phyloP scores from a whole-genome alignment of 1,140 invertebrate species.

The Pomacea maculata region DNA sequence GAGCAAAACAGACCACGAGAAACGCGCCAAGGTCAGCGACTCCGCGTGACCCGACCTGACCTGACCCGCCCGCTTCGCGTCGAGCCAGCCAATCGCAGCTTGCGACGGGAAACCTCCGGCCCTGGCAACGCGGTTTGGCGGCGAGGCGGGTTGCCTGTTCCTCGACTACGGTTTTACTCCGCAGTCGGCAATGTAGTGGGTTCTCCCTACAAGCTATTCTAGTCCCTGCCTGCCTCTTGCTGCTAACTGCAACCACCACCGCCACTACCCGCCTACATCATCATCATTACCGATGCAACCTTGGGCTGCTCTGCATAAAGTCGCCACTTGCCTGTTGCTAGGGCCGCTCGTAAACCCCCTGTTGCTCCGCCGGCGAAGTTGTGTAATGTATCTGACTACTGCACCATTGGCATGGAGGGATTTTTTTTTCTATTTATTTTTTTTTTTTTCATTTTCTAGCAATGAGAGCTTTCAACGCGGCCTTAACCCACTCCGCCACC shows the following conservation, averaged over 20 bases:
- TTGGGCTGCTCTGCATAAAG: slow-evolving; percentile 16
- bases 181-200: too few relatives aligned
- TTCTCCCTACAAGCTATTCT: slow-evolving; percentile 16
- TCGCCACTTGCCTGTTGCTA: slow-evolving; percentile 19
- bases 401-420: too few relatives aligned
- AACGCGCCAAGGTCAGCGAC: slow-evolving; percentile 21
- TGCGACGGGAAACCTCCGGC: too few relatives aligned
- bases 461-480: too few relatives aligned
- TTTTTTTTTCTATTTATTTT: too few relatives aligned
- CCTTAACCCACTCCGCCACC: too few relatives aligned
- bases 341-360: slow-evolving; percentile 3
- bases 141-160: too few relatives aligned
- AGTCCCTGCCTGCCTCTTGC: slow-evolving; percentile 16
- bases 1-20: not conserved
- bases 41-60: slow-evolving; percentile 23
- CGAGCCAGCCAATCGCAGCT: slow-evolving; percentile 14
- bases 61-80: slow-evolving; percentile 19
- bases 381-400: too few relatives aligned
- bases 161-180: too few relatives aligned
- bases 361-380: too few relatives aligned
- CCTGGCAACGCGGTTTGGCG: too few relatives aligned
- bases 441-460: too few relatives aligned
- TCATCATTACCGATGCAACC: slow-evolving; percentile 20
- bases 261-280: not conserved
- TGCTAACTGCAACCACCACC: slow-evolving; percentile 24